Evolutionary conservation across 2,797 vertebrate genomes (phyloP).

Genomic region (Arrhamphus sclerolepis): DNA sequence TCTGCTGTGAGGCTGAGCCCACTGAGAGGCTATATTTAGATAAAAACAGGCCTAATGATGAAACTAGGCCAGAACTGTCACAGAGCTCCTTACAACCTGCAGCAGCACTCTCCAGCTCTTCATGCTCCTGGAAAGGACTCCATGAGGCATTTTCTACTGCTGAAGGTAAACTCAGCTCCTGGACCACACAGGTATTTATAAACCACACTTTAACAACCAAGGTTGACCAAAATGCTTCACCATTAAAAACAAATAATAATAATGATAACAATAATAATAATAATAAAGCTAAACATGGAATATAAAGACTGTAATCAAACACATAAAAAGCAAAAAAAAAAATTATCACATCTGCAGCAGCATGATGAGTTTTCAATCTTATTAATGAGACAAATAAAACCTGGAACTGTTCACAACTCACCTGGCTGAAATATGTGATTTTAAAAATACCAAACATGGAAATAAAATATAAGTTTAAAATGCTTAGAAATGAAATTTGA

Average conservation of each 20-base stretch:
- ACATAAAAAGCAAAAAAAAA: too few relatives aligned
- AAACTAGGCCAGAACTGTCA: slow-evolving; percentile 66
- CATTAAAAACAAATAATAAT: too few relatives aligned
- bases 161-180: not conserved
- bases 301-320: too few relatives aligned
- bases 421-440: slow-evolving; percentile 21
- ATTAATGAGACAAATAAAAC: not conserved
- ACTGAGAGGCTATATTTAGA: slow-evolving; percentile 66
- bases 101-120: slow-evolving; percentile 37
- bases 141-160: slow-evolving; percentile 9
- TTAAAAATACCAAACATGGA: too few relatives aligned
- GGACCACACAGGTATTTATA: too few relatives aligned
- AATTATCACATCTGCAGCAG: too few relatives aligned
- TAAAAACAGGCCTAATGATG: slow-evolving; percentile 68
- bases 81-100: slow-evolving; percentile 50
- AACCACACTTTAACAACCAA: too few relatives aligned
- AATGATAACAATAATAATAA: too few relatives aligned
- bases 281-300: too few relatives aligned
- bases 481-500: too few relatives aligned
- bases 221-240: too few relatives aligned
- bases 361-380: slow-evolving; percentile 12
- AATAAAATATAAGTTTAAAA: too few relatives aligned
- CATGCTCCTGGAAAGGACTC: slow-evolving; percentile 49
- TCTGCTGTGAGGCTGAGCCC: slow-evolving; percentile 37
- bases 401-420: not conserved